A percentile compares a stretch with the other conserved stretches of the same genome.
These are phyloP conservation scores for Abscondita cerata DNA, from an alignment of 2,888 invertebrate species.

Conservation along the genomic window DNA sequence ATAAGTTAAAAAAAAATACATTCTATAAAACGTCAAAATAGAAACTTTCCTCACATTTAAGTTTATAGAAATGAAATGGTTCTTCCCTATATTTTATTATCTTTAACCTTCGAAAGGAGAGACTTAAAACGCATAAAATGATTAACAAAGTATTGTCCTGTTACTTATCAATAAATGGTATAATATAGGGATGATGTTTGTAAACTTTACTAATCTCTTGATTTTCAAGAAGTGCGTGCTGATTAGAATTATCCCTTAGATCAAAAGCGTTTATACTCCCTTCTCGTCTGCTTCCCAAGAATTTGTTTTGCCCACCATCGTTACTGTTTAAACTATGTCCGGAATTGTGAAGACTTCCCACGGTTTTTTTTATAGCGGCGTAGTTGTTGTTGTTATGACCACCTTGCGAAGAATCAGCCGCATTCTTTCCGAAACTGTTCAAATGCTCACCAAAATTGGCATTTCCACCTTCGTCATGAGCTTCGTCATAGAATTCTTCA, in stretches of 20 bases:
- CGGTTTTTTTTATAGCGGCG: constrained; percentile 65
- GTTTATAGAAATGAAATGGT: too few relatives aligned
- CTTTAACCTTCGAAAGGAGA: too few relatives aligned
- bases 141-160: too few relatives aligned
- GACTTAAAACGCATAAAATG: too few relatives aligned
- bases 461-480: constrained; percentile 69
- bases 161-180: too few relatives aligned
- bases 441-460: constrained; percentile 64
- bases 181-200: constrained; percentile 61
- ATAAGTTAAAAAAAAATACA: too few relatives aligned
- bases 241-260: constrained; percentile 67
- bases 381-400: constrained; percentile 66
- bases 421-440: constrained; percentile 66
- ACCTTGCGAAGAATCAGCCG: constrained; percentile 66
- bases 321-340: constrained; percentile 65
- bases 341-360: constrained; percentile 66
- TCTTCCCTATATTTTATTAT: too few relatives aligned
- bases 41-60: too few relatives aligned
- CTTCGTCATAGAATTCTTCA: constrained; percentile 71
- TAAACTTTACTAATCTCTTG: constrained; percentile 66
- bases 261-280: constrained; percentile 65
- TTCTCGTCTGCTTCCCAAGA: constrained; percentile 65
- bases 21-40: too few relatives aligned
- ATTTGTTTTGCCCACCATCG: constrained; percentile 68
- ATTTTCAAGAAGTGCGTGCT: constrained; percentile 67